A percentile compares a stretch with the other conserved stretches of the same genome.
phyloP scores from a whole-genome alignment of 2,888 invertebrate species.

The Papilio elwesi region DNA sequence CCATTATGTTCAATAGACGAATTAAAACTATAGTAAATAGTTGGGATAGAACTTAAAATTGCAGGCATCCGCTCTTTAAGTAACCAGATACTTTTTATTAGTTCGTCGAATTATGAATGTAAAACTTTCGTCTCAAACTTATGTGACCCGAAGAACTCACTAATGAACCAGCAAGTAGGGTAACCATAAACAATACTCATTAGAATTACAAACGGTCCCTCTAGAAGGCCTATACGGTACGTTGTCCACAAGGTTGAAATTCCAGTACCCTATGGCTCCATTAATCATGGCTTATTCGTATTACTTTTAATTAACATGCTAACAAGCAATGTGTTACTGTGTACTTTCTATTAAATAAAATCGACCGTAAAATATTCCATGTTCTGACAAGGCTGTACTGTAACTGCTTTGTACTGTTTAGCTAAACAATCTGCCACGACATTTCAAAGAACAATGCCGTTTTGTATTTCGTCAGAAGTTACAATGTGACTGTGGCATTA shows the following conservation, averaged over 20 bases:
- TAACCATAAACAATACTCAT: conserved; percentile 8
- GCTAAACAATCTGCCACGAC: background rate
- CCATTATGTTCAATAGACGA: background rate
- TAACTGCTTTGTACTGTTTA: no score
- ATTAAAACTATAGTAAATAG: background rate
- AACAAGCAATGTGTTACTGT: no score
- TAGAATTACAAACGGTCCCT: no score
- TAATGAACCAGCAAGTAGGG: conserved; percentile 15
- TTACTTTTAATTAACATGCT: no score
- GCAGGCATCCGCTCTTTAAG: conserved; percentile 7
- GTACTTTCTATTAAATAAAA: no score
- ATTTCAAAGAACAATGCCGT: background rate
- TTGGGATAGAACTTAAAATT: background rate
- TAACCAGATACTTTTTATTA: conserved; percentile 30
- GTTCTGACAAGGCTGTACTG: background rate
- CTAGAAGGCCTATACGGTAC: no score
- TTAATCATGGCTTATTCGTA: no score
- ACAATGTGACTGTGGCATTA: background rate
- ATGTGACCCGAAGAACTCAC: conserved; percentile 4
- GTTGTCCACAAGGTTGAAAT: no score
- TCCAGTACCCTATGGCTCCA: no score
- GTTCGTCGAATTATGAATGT: conserved; percentile 29
- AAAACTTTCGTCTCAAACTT: conserved; percentile 6
- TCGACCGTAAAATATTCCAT: background rate
- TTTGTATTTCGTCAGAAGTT: background rate